Percentiles rank a stretch among this genome's conserved stretches.
These are phyloP conservation scores for Pollimyrus isidori DNA, from an alignment of 2,113 vertebrate genomes.

Conservation along the genomic window DNA sequence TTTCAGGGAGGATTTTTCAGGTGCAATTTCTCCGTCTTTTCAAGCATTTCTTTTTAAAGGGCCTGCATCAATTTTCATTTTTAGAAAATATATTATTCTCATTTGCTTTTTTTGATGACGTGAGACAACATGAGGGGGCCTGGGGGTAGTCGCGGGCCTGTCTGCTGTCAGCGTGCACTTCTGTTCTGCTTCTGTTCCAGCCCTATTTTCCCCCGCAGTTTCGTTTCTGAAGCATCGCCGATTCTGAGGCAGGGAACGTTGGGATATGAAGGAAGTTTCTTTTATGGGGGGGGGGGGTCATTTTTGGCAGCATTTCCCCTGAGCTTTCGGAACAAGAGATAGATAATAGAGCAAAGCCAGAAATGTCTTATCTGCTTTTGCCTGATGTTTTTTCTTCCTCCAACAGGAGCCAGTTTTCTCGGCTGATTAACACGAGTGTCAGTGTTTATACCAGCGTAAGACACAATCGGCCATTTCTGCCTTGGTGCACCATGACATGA, in stretches of 20 bases:
- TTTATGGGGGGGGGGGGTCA: slow-evolving; percentile 19
- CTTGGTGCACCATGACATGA: slow-evolving; percentile 21
- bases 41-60: slow-evolving; percentile 42
- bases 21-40: slow-evolving; percentile 35
- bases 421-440: slow-evolving; percentile 42
- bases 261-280: slow-evolving; percentile 31
- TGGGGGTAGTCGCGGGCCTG: neutral
- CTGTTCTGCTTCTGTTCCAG: neutral
- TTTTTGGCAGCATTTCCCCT: slow-evolving; percentile 28
- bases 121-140: neutral
- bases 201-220: slow-evolving; percentile 6
- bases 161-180: neutral
- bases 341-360: slow-evolving; percentile 28
- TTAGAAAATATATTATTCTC: neutral
- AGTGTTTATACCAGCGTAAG: slow-evolving; percentile 19
- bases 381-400: slow-evolving; percentile 25
- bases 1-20: slow-evolving; percentile 65
- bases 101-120: neutral
- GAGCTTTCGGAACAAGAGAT: slow-evolving; percentile 23
- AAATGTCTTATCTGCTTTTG: slow-evolving; percentile 29
- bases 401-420: slow-evolving; percentile 18
- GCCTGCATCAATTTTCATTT: slow-evolving; percentile 16
- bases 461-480: slow-evolving; percentile 10
- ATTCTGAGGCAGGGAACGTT: slow-evolving; percentile 19
- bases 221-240: neutral